Percentiles rank a stretch among this genome's conserved stretches.
phyloP scores from a whole-genome alignment of 2,888 invertebrate species.

The Chydorus sphaericus region DNA sequence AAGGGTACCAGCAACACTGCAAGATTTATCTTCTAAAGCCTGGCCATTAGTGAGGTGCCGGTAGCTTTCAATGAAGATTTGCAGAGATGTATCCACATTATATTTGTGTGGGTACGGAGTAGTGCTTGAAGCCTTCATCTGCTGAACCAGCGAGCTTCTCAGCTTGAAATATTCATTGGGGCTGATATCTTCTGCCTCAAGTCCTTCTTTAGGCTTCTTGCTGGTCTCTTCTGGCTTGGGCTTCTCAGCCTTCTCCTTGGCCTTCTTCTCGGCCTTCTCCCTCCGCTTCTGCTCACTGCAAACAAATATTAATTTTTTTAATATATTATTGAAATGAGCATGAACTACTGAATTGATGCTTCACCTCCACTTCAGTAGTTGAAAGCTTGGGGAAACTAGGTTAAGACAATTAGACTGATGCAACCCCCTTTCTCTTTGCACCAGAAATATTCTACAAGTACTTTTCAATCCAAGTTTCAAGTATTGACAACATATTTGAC shows the following conservation, averaged over 20 bases:
- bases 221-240: slow-evolving; percentile 29
- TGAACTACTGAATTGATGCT: no score
- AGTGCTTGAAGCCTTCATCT: slow-evolving; percentile 54
- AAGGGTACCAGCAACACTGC: slow-evolving; percentile 56
- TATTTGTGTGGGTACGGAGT: slow-evolving; percentile 98
- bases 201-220: slow-evolving; percentile 24
- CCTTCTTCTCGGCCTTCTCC: slow-evolving; percentile 82
- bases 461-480: not conserved
- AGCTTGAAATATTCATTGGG: slow-evolving; percentile 90
- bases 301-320: slow-evolving; percentile 20
- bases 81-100: slow-evolving; percentile 72
- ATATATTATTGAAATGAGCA: no score
- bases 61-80: slow-evolving; percentile 76
- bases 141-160: slow-evolving; percentile 61
- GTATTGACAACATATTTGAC: not conserved
- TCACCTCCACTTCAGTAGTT: not conserved
- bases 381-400: not conserved
- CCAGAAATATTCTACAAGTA: not conserved
- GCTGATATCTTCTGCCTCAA: slow-evolving; percentile 64
- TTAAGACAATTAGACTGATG: not conserved
- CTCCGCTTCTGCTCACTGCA: slow-evolving; percentile 84
- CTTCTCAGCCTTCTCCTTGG: slow-evolving; percentile 41
- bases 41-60: slow-evolving; percentile 51
- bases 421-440: not conserved
- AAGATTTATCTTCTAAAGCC: slow-evolving; percentile 46